These are phyloP conservation scores for Drosophila borealis DNA, from an alignment of 2,888 invertebrate genomes.

Conservation along the genomic window DNA sequence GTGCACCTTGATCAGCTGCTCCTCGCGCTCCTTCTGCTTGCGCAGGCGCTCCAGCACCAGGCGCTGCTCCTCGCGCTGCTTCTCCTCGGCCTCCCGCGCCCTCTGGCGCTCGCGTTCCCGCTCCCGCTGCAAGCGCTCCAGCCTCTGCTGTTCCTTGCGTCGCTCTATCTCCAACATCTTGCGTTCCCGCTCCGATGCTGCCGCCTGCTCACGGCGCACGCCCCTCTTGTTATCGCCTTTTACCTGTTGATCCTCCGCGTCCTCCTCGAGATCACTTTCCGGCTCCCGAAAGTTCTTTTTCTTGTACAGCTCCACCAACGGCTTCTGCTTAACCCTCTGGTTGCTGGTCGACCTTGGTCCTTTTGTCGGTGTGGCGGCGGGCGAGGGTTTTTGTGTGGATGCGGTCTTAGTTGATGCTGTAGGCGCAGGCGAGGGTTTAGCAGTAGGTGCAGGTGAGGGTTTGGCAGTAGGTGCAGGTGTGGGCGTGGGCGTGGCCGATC, in stretches of 20 bases:
- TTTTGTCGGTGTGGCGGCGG: not conserved
- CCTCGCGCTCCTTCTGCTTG: conserved; percentile 5
- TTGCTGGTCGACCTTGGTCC: not conserved
- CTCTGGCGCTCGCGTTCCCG: not conserved
- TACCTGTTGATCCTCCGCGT: not conserved
- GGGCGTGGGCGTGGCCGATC: not conserved
- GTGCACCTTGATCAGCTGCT: conserved; percentile 19
- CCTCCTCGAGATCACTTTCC: not conserved
- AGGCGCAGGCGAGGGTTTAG: too few species aligned
- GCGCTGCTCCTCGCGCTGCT: not conserved
- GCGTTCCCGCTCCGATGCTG: not conserved
- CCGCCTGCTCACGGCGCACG: too few species aligned
- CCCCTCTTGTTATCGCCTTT: too few species aligned
- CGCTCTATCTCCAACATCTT: conserved; percentile 6
- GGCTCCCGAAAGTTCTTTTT: conserved; percentile 3
- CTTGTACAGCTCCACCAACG: conserved; percentile 5
- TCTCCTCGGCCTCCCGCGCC: not conserved
- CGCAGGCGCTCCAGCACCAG: conserved; percentile 5
- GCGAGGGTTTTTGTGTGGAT: too few species aligned
- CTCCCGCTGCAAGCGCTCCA: conserved; percentile 1
- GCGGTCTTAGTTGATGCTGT: too few species aligned
- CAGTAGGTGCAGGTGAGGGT: too few species aligned
- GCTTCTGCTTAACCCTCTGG: not conserved
- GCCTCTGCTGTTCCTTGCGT: conserved; percentile 9
- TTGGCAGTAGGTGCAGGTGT: too few species aligned